A percentile compares a stretch with the other conserved stretches of the same genome.
These are phyloP conservation scores for Glyphotaelius pellucidus DNA, from an alignment of 2,888 invertebrate genomes.

Conservation along the genomic window DNA sequence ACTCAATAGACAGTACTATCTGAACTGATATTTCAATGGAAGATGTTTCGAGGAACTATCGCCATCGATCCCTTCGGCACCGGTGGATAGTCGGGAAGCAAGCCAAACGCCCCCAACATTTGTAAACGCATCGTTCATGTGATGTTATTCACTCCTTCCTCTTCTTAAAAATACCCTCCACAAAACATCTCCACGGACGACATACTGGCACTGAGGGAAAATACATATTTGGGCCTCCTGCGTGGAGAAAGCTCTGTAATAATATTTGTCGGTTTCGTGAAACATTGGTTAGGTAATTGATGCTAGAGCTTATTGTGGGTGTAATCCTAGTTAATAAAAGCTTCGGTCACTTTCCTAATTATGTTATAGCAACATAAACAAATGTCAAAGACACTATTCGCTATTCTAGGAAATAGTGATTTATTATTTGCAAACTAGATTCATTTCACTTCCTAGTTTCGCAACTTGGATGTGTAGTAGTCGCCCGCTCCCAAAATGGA, in stretches of 20 bases:
- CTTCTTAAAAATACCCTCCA: too few relatives aligned
- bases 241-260: not conserved
- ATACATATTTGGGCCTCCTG: too few relatives aligned
- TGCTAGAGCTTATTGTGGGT: not conserved
- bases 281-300: not conserved
- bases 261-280: not conserved
- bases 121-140: too few relatives aligned
- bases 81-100: too few relatives aligned
- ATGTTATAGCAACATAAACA: not conserved
- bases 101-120: too few relatives aligned
- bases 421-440: conserved; percentile 28
- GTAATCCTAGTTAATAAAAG: not conserved
- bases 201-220: too few relatives aligned
- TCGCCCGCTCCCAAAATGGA: conserved; percentile 29
- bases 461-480: not conserved
- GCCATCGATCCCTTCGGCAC: too few relatives aligned
- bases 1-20: too few relatives aligned
- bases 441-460: conserved; percentile 37
- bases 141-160: too few relatives aligned
- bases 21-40: too few relatives aligned
- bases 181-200: too few relatives aligned
- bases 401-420: not conserved
- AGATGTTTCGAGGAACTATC: too few relatives aligned
- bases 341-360: not conserved
- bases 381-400: not conserved